These are phyloP conservation scores for Conopomorpha cramerella DNA, from an alignment of 1,140 invertebrate genomes.

Conservation along the genomic window DNA sequence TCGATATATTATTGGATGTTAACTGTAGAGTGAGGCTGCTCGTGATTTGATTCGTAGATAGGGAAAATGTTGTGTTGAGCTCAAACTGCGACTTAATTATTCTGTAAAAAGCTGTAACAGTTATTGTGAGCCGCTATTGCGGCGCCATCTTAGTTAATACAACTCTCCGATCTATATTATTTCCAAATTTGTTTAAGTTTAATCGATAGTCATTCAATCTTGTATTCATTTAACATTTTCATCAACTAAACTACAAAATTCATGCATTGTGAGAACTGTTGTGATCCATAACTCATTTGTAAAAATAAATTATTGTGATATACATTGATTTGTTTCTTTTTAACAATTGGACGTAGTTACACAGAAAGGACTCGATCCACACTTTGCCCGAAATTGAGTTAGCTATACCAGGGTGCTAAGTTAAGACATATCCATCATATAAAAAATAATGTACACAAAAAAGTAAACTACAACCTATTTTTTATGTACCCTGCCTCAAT, in stretches of 20 bases:
- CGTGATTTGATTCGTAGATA: constrained; percentile 41
- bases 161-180: constrained; percentile 9
- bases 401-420: too few relatives aligned
- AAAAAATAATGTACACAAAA: too few relatives aligned
- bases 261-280: constrained; percentile 41
- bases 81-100: constrained; percentile 26
- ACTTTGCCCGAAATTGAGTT: too few relatives aligned
- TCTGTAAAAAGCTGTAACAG: constrained; percentile 13
- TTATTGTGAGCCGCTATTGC: constrained; percentile 15
- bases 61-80: constrained; percentile 25
- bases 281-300: constrained; percentile 53
- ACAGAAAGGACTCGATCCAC: too few relatives aligned
- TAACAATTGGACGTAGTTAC: too few relatives aligned
- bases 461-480: too few relatives aligned
- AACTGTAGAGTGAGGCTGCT: constrained; percentile 39
- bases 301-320: constrained; percentile 61
- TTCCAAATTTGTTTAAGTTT: constrained; percentile 18
- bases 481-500: too few relatives aligned
- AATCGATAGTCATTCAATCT: constrained; percentile 22
- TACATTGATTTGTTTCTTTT: too few relatives aligned
- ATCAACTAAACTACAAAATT: constrained; percentile 32
- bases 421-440: too few relatives aligned
- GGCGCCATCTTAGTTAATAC: constrained; percentile 10
- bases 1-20: constrained; percentile 28
- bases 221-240: constrained; percentile 10